phyloP scores from a whole-genome alignment of 2,113 vertebrate genomes.

The Arenaria interpres region DNA sequence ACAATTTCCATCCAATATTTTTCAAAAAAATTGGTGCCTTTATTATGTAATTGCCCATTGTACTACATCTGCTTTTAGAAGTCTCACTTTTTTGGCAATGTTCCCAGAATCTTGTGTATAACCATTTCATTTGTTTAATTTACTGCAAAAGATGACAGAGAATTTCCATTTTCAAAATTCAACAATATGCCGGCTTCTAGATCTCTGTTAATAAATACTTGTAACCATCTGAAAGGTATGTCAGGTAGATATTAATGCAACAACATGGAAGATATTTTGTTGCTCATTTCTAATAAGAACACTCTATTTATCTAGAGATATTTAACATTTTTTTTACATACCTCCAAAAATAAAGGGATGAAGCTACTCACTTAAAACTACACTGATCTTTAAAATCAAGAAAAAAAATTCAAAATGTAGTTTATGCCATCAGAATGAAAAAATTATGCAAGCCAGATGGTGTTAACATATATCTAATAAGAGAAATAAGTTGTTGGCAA shows the following conservation, averaged over 20 bases:
- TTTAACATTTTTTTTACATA: neutral
- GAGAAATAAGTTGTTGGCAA: neutral
- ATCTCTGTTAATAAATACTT: neutral
- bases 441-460: neutral
- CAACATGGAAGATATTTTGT: neutral
- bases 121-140: neutral
- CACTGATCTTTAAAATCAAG: neutral
- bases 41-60: neutral
- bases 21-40: neutral
- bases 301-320: neutral
- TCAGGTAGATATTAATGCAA: neutral
- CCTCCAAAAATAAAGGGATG: neutral
- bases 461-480: neutral
- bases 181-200: neutral
- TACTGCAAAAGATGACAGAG: neutral
- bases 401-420: neutral
- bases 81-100: neutral
- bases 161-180: neutral
- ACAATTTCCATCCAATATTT: fast-evolving
- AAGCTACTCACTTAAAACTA: neutral
- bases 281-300: neutral
- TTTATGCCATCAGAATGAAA: neutral
- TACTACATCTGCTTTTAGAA: neutral
- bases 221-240: neutral
- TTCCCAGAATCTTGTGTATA: neutral